Percentiles rank a stretch among this genome's conserved stretches.
Evolutionary conservation across 2,888 invertebrate species (phyloP).

Genomic region (Anoplius nigerrimus): DNA sequence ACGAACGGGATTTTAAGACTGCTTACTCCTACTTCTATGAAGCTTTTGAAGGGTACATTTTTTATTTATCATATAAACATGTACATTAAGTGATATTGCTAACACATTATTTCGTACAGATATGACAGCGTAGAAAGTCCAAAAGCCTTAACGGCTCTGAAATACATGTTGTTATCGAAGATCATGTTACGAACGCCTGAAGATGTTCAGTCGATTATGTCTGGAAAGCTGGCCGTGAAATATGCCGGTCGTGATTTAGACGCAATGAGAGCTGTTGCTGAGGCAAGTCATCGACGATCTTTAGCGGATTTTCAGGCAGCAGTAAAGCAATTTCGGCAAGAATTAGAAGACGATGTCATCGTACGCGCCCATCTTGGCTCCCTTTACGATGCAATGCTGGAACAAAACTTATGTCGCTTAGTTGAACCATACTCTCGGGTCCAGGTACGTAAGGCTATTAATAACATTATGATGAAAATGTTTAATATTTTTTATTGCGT

Average conservation of each 20-base stretch:
- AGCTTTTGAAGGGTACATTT: conserved; percentile 94
- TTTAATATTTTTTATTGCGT: conserved; percentile 15
- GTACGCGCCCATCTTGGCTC: conserved; percentile 97
- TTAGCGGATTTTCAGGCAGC: conserved; percentile 97
- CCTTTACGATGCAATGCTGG: conserved; percentile 98
- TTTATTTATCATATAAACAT: background rate
- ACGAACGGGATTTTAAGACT: conserved; percentile 99
- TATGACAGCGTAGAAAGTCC: conserved; percentile 92
- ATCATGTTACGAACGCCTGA: conserved; percentile 98
- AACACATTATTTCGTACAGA: too few relatives aligned
- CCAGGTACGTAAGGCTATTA: conserved; percentile 78
- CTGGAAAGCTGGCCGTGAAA: conserved; percentile 97
- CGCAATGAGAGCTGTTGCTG: conserved; percentile 98
- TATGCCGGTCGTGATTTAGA: conserved; percentile 97
- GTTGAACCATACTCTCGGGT: conserved; percentile 99
- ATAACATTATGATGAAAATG: background rate
- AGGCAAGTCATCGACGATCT: conserved; percentile 96
- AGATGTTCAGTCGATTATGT: conserved; percentile 95
- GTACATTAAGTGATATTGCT: background rate
- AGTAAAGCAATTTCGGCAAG: conserved; percentile 89
- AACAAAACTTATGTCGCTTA: conserved; percentile 98
- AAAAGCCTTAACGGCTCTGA: conserved; percentile 95
- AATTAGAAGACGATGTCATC: conserved; percentile 96
- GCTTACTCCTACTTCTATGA: conserved; percentile 99
- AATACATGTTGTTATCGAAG: conserved; percentile 99